Percentiles rank a stretch among this genome's conserved stretches.
These are phyloP conservation scores for Schizotus pectinicornis DNA, from an alignment of 2,888 invertebrate genomes.

Conservation along the genomic window DNA sequence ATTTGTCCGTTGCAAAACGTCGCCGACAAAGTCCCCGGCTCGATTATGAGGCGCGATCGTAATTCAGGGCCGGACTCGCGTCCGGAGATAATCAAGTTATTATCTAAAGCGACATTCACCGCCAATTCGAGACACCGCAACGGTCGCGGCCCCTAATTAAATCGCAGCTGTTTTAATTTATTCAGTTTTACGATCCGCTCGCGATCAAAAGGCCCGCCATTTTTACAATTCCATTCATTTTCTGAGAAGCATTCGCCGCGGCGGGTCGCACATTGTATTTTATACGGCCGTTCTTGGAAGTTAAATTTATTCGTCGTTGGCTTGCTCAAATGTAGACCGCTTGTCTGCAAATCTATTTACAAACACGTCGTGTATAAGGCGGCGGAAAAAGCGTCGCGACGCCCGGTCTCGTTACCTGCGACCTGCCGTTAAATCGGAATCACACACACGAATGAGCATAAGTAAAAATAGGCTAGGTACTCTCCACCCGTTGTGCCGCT, in stretches of 20 bases:
- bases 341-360: constrained; percentile 30
- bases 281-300: constrained; percentile 29
- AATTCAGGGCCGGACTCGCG: no score
- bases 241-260: constrained; percentile 40
- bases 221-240: constrained; percentile 47
- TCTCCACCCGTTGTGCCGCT: constrained; percentile 27
- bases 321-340: constrained; percentile 28
- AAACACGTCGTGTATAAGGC: constrained; percentile 1
- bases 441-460: neutral
- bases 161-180: constrained; percentile 46
- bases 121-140: no score
- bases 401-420: neutral
- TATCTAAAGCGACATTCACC: no score
- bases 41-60: no score
- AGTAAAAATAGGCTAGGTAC: constrained; percentile 13
- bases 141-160: constrained; percentile 33
- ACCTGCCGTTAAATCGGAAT: constrained; percentile 1
- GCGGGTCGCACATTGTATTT: constrained; percentile 30
- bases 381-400: constrained; percentile 4
- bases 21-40: no score
- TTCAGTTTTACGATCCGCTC: constrained; percentile 44
- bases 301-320: constrained; percentile 22
- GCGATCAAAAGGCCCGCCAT: constrained; percentile 42
- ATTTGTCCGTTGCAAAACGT: no score
- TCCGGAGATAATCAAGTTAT: no score